These are phyloP conservation scores for Caenorhabditis inopinata DNA, from an alignment of 1,140 invertebrate genomes.

Conservation along the genomic window DNA sequence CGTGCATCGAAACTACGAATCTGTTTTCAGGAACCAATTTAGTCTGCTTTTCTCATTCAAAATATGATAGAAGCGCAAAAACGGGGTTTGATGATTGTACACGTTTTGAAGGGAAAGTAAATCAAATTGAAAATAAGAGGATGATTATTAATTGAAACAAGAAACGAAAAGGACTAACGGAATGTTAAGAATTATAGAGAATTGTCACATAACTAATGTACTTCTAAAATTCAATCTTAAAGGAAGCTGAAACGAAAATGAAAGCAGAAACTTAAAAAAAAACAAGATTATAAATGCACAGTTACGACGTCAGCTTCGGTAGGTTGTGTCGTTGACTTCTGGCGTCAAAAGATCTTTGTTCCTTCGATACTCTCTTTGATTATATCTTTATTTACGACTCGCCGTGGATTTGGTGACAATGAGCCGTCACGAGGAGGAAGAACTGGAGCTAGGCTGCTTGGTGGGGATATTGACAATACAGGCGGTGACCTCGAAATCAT, in stretches of 20 bases:
- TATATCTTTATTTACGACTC: not conserved
- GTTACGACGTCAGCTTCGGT: not conserved
- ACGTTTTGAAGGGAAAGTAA: not conserved
- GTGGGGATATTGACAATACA: too few species aligned
- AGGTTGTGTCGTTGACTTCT: not conserved
- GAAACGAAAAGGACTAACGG: not conserved
- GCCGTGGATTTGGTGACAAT: not conserved
- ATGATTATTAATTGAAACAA: not conserved
- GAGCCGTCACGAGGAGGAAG: not conserved
- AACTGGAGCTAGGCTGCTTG: not conserved
- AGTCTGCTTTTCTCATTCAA: too few species aligned
- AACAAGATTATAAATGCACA: conserved; percentile 9
- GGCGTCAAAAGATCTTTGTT: conserved; percentile 10
- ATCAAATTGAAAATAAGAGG: not conserved
- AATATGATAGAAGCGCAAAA: not conserved
- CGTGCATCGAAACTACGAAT: too few species aligned
- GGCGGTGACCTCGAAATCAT: too few species aligned
- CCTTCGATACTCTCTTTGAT: not conserved
- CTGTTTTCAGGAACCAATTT: too few species aligned
- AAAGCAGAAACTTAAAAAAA: not conserved
- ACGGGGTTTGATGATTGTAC: conserved; percentile 8
- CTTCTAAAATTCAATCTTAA: too few species aligned
- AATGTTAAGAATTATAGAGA: not conserved
- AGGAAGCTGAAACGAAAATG: too few species aligned
- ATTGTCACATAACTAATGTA: conserved; percentile 9